phyloP scores from a whole-genome alignment of 2,888 invertebrate genomes.

The Octonoba sinensis region DNA sequence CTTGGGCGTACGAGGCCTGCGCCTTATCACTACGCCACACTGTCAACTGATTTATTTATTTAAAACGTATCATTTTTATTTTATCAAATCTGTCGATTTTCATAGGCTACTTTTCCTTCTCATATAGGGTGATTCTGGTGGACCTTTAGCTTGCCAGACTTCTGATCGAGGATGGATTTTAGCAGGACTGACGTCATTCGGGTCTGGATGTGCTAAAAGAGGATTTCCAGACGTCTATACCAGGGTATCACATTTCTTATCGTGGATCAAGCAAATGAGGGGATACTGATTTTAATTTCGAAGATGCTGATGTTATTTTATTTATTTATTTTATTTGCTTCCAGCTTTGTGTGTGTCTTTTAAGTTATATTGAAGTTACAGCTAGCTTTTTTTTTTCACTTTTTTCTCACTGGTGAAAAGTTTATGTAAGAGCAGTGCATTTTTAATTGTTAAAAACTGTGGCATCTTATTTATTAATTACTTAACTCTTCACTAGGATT shows the following conservation, averaged over 20 bases:
- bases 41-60: too few species aligned
- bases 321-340: not conserved
- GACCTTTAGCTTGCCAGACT: slow-evolving; percentile 86
- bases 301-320: too few species aligned
- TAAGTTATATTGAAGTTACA: too few species aligned
- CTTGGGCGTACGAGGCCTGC: too few species aligned
- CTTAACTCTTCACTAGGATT: too few species aligned
- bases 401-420: not conserved
- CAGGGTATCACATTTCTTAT: slow-evolving; percentile 50
- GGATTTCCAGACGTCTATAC: slow-evolving; percentile 73
- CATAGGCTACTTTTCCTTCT: not conserved
- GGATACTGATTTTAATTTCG: slow-evolving; percentile 20
- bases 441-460: too few species aligned
- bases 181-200: slow-evolving; percentile 90
- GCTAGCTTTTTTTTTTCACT: too few species aligned
- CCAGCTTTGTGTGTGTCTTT: too few species aligned
- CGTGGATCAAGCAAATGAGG: slow-evolving; percentile 63
- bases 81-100: too few species aligned
- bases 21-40: too few species aligned
- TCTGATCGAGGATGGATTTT: slow-evolving; percentile 87
- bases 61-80: too few species aligned
- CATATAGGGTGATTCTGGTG: slow-evolving; percentile 88
- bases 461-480: too few species aligned
- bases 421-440: not conserved
- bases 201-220: slow-evolving; percentile 89